These are phyloP conservation scores for Sinocyclocheilus maitianheensis DNA, from an alignment of 2,113 vertebrate species.

Conservation along the genomic window DNA sequence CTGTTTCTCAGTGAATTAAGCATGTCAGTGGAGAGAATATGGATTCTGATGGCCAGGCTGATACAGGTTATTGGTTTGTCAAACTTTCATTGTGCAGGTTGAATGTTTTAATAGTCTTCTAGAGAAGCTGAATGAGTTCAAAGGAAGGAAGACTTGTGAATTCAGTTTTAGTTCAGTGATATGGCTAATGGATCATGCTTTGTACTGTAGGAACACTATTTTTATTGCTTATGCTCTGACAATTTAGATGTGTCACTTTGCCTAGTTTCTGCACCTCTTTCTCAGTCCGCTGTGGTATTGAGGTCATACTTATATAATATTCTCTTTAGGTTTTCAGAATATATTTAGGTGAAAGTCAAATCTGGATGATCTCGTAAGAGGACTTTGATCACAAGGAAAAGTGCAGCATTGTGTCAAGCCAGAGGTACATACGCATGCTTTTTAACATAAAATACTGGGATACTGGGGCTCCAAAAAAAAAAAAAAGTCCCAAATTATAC, in stretches of 20 bases:
- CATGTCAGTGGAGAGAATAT: conserved; percentile 11
- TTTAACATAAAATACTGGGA: neutral
- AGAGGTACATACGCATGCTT: neutral
- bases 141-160: neutral
- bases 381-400: conserved; percentile 3
- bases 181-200: neutral
- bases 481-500: neutral
- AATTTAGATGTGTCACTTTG: neutral
- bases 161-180: neutral
- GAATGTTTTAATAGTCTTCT: conserved; percentile 28
- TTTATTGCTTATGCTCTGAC: neutral
- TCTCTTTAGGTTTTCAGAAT: conserved; percentile 16
- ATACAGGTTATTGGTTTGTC: conserved; percentile 51
- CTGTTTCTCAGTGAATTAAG: neutral
- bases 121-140: conserved; percentile 1
- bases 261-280: conserved; percentile 5
- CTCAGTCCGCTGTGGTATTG: neutral
- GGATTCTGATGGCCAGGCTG: conserved; percentile 11
- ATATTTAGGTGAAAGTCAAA: conserved; percentile 1
- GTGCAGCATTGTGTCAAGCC: neutral
- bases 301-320: conserved; percentile 20
- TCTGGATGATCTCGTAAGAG: neutral
- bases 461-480: neutral
- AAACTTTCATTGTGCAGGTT: conserved; percentile 42
- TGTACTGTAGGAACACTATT: neutral